Evolutionary conservation across 1,140 invertebrate species (phyloP), one percentile per base, ranked within the genome.

Genomic region (Bicyclus anynana): DNA sequence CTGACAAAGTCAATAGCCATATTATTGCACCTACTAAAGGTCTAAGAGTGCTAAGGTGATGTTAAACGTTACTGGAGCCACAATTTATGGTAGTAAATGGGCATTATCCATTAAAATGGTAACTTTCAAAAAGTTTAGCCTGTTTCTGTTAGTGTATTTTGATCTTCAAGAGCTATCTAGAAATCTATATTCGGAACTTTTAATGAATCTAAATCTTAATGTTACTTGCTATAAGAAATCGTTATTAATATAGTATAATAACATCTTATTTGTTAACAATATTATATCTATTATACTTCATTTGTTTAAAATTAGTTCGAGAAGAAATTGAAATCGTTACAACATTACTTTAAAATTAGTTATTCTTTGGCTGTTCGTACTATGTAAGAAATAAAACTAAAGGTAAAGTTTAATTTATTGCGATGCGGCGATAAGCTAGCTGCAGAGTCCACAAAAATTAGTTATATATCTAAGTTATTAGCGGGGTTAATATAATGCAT

Each of bases 61-160:
- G 62, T 66, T 51, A 65, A 67, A 67, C 56, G 67, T 52, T 67
- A 54, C 62, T 69, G 61, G 54, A 51, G 48, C 53, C 63, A 60
- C 59, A 51, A 64, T 42, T 44, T 38, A 38, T 16, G 54, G 55
- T 63, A 67, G 59, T 72, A 71, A 77, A 80, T 77, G 74, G 74
- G 65, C 50, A 53, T 69, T 63, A 64, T 69, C 73, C 73, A 78
- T 78, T 77, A 64, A 72, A 74, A 70, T 72, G 66, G 69, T 77
- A 74, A 74, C 70, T 80, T 80, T 77, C 72, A 76, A 66, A 78
- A 80, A 78, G 75, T 77, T 70, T 77, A 77, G 69, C 63, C 58
- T 62, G 60, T 54, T 60, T 53, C 14, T 49, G 53, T 51, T 53
- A 26, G 37, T 50, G 51, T 59, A 40, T 53, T 59, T 53, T 16